Base-by-base conservation (phyloP, 2,113 vertebrate species). In the Aplodontia rufa region DNA sequence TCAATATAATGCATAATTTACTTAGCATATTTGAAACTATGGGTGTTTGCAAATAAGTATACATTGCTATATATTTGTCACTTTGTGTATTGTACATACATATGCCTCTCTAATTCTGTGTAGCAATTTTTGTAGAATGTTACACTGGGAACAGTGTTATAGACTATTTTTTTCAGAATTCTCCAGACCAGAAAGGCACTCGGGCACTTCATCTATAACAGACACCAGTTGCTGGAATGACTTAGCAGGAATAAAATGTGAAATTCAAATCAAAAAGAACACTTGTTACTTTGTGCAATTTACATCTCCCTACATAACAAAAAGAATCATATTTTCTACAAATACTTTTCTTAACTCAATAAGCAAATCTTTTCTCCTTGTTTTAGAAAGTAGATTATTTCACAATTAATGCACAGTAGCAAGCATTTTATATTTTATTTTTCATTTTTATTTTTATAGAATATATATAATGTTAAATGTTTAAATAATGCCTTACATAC, bases 221-320 rank as follows among this genome's bases (percentile, higher is more conserved):
- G 53, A 91, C 13, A 51, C 30, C 42, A 82, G 62, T 75, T 72
- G 62, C 58, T 82, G 64, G 47, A 82, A 81, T 91, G 53, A 92
- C 47, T 64, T 78, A 49, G 68, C 68, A 95, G n/a, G 45, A 86
- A 69, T 75, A 91, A 95, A 94, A 82, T 35, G 11, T 66, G 49
- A 86, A 82, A 85, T 82, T 92, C 60, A 96, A 80, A 87, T 90
- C 66, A 81, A 96, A 85, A 71, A 86, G 16, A 64, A 69, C 87
- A 74, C 28, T 35, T 42, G 8, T 74, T 81, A 88, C 69, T 85
- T 71, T 84, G 47, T 86, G 26, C 26, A 84, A 88, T 86, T 95
- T 86, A 86, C 30, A 79, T 84, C 75, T 92, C 68, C 62, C 47
- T 71, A 40, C 35, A 66, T 53, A 92, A 86, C 51, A 88, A 71